Evolutionary conservation across 2,797 vertebrate genomes (phyloP).

Genomic region (Rhinophrynus dorsalis): DNA sequence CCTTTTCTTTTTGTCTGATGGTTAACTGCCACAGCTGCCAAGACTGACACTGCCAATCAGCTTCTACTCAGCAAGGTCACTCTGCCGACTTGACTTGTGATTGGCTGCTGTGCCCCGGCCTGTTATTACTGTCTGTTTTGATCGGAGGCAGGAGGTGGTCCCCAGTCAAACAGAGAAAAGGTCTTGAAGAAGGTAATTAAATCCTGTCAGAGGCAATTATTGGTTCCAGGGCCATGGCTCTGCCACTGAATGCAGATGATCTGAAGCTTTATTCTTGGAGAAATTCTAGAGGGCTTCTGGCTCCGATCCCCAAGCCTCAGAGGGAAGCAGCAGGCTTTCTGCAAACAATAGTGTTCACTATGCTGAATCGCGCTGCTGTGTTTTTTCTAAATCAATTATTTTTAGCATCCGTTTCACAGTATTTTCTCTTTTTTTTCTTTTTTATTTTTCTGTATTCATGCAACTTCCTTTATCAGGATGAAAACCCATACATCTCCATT

Average conservation of each 20-base stretch:
- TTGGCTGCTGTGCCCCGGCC: conserved; percentile 77
- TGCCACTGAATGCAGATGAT: conserved; percentile 85
- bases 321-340: conserved; percentile 71
- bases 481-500: neutral
- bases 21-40: conserved; percentile 74
- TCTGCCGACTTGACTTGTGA: conserved; percentile 67
- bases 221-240: conserved; percentile 79
- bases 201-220: conserved; percentile 89
- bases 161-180: conserved; percentile 86
- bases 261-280: conserved; percentile 76
- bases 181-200: conserved; percentile 87
- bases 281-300: conserved; percentile 77
- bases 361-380: conserved; percentile 14
- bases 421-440: conserved; percentile 4
- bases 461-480: neutral
- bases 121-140: conserved; percentile 83
- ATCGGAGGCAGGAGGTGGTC: conserved; percentile 80
- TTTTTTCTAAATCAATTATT: conserved; percentile 31
- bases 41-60: conserved; percentile 82
- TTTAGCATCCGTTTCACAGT: conserved; percentile 19
- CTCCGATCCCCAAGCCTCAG: conserved; percentile 62
- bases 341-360: conserved; percentile 64
- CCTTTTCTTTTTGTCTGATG: conserved; percentile 61
- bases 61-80: conserved; percentile 84
- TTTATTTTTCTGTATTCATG: neutral